phyloP scores from a whole-genome alignment of 2,797 vertebrate species.

The Vespertilio murinus region DNA sequence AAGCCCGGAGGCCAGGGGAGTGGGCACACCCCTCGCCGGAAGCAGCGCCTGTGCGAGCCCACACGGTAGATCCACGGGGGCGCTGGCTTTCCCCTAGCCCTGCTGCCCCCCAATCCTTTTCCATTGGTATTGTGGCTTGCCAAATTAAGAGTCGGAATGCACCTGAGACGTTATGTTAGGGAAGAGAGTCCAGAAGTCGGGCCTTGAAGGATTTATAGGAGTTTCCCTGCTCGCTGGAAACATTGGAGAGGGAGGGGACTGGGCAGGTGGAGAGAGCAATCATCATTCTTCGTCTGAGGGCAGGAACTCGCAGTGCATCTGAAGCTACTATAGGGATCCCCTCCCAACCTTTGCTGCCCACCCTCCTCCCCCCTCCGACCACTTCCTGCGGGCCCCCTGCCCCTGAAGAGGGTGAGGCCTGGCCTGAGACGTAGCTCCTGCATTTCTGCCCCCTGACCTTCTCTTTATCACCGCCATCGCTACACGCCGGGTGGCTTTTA shows the following conservation, averaged over 20 bases:
- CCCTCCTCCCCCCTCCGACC: too few species aligned
- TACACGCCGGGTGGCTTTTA: neutral
- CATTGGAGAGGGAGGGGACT: neutral
- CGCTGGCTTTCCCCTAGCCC: neutral
- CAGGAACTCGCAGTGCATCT: neutral
- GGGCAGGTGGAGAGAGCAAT: neutral
- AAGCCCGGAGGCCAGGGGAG: neutral
- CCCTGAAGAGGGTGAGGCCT: neutral
- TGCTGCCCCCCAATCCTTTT: neutral
- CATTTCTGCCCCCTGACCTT: neutral
- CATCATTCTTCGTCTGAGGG: neutral
- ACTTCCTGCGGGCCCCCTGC: neutral
- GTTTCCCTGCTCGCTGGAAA: neutral
- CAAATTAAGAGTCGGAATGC: neutral
- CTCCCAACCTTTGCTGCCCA: too few species aligned
- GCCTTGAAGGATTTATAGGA: neutral
- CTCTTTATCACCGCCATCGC: neutral
- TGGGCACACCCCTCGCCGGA: accelerated
- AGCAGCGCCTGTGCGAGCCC: neutral
- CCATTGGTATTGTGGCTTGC: neutral
- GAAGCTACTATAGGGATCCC: neutral
- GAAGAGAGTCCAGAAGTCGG: neutral
- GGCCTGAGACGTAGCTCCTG: neutral
- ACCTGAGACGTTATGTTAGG: neutral
- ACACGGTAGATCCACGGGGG: neutral